Base-by-base conservation (phyloP, 2,797 vertebrate species). In the Chromobotia macracanthus region DNA sequence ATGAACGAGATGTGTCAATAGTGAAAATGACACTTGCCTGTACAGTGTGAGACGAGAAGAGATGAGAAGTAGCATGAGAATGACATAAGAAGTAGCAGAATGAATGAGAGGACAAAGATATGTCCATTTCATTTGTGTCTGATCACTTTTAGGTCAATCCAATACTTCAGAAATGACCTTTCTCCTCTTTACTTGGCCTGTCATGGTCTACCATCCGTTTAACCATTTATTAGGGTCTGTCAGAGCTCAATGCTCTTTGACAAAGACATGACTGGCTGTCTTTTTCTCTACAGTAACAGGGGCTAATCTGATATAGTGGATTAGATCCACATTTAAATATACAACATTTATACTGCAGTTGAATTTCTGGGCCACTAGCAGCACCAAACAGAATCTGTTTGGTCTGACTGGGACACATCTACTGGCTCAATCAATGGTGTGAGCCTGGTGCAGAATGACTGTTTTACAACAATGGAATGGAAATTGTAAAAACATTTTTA, bases 91-190 rank as follows among this genome's bases (percentile, higher is more conserved):
- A 19, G 44, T 31, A 68, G 46, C 35, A 53, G 50, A 58, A 48
- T 50, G 35, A 46, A 21, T 46, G 18, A 67, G 19, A 60, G 48
- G n/a, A 35, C 28, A 41, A 35, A 76, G 63, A 46, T 18, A 68
- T 66, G 66, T 68, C 21, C 5, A 74, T 77, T 61, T 48, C 56
- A 68, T 66, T 46, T 79, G 46, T 13, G 13, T 23, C 70, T 23
- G 80, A 78, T 80, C 67, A 55, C 38, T 73, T 83, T 83, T 66
- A 46, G 13, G 46, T 85, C 35, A 67, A 69, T 81, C 66, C 72
- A 83, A 79, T 79, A 79, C 53, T 79, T 63, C 63, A 77, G 67
- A 83, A 83, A 76, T 65, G 41, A 76, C 72, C 79, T 79, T 50
- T 83, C 38, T 79, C 56, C 75, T 70, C 67, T 65, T 75, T 77